Evolutionary conservation across 1,140 invertebrate genomes (phyloP).

Genomic region (Thaumetopoea pityocampa): DNA sequence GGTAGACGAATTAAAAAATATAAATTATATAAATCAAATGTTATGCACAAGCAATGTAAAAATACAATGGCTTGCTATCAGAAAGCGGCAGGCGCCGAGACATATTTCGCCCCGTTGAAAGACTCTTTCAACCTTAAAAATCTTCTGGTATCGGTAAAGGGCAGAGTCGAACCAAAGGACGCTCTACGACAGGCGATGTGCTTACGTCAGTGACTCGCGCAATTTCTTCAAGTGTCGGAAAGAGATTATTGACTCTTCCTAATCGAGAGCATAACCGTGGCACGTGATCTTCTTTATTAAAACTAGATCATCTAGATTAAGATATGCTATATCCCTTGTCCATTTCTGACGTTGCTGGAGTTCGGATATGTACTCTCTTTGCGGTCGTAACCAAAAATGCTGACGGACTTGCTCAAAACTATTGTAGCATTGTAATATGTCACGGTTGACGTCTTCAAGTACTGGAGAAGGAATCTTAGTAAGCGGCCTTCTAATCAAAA

Average conservation of each 20-base stretch:
- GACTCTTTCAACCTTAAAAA: neutral
- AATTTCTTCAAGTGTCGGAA: constrained; percentile 24
- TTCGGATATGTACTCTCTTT: neutral
- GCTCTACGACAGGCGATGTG: constrained; percentile 19
- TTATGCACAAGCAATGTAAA: too few relatives aligned
- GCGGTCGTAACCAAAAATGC: neutral
- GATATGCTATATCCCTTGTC: neutral
- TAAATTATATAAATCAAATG: too few relatives aligned
- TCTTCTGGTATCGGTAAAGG: neutral
- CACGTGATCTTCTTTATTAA: constrained; percentile 9
- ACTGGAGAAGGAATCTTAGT: neutral
- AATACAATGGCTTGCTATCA: too few relatives aligned
- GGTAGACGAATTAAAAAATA: too few relatives aligned
- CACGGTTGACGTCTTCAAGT: neutral
- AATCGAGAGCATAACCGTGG: constrained; percentile 33
- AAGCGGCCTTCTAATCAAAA: neutral
- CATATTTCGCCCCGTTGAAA: neutral
- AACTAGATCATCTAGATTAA: constrained; percentile 10
- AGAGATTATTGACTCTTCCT: constrained; percentile 26
- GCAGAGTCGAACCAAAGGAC: constrained; percentile 21
- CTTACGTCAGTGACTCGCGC: constrained; percentile 26
- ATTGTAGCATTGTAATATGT: neutral
- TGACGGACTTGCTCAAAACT: neutral
- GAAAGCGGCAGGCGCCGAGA: too few relatives aligned
- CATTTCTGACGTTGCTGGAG: neutral